Percentiles rank a stretch among this genome's conserved stretches.
phyloP scores from a whole-genome alignment of 1,140 invertebrate genomes.

The Neodiprion pinetum region DNA sequence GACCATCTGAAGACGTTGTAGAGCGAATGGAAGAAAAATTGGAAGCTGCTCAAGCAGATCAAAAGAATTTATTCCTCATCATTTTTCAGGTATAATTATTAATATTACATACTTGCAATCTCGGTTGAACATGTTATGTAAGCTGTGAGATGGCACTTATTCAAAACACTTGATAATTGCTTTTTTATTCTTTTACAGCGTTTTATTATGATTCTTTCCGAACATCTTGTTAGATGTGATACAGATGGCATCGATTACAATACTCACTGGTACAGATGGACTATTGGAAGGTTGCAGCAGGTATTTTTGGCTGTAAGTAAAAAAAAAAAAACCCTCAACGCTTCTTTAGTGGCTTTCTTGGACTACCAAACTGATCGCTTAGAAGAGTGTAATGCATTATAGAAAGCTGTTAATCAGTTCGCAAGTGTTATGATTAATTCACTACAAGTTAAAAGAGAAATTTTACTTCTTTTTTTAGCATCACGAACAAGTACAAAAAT shows the following conservation, averaged over 20 bases:
- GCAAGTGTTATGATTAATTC: too few species aligned
- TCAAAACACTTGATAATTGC: conserved; percentile 28
- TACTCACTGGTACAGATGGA: conserved; percentile 97
- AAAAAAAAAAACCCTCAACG: neutral
- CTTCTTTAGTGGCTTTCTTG: too few species aligned
- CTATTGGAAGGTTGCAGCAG: conserved; percentile 92
- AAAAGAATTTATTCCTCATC: conserved; percentile 96
- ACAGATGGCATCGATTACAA: conserved; percentile 92
- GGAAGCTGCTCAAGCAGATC: conserved; percentile 93
- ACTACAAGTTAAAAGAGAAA: too few species aligned
- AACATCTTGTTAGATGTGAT: conserved; percentile 93
- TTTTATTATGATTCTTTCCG: conserved; percentile 98
- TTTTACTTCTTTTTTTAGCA: conserved; percentile 72
- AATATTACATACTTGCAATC: conserved; percentile 10
- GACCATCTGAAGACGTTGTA: conserved; percentile 85
- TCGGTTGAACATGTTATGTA: neutral
- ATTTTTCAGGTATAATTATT: conserved; percentile 81
- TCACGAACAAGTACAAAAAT: conserved; percentile 97
- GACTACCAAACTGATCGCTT: too few species aligned
- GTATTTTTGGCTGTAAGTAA: conserved; percentile 89
- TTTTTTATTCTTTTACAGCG: conserved; percentile 64
- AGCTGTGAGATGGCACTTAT: conserved; percentile 23
- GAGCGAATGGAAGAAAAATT: conserved; percentile 96
- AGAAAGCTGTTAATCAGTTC: too few species aligned
- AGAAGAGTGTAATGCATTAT: too few species aligned